Percentiles rank a stretch among this genome's conserved stretches.
phyloP scores from a whole-genome alignment of 2,113 vertebrate species.

The Haliaeetus leucogaster region DNA sequence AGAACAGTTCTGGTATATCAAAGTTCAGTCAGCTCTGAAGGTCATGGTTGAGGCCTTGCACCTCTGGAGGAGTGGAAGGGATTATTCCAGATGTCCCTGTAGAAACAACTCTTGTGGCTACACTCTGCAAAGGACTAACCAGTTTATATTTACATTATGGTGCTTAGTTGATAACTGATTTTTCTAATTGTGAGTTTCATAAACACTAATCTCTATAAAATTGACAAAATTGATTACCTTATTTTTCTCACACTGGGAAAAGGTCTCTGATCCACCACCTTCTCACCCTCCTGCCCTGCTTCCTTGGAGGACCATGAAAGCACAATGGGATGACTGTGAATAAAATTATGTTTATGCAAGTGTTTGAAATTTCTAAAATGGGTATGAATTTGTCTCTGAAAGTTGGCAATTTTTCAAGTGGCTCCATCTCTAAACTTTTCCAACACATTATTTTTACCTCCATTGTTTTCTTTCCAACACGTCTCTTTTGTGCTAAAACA shows the following conservation, averaged over 20 bases:
- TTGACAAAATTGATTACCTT: not conserved
- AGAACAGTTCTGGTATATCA: not conserved
- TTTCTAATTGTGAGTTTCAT: not conserved
- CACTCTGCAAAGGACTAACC: not conserved
- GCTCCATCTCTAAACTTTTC: not conserved
- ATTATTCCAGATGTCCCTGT: not conserved
- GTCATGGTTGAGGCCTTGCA: not conserved
- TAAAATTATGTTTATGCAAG: not conserved
- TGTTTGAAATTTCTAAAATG: conserved; percentile 15
- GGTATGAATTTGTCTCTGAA: not conserved
- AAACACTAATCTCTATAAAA: not conserved
- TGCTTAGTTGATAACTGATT: not conserved
- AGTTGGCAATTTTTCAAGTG: not conserved
- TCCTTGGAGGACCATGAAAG: not conserved
- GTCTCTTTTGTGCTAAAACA: not conserved
- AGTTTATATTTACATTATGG: not conserved
- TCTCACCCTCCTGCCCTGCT: fast-evolving
- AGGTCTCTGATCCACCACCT: not conserved
- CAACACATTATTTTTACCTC: not conserved
- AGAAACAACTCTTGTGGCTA: not conserved
- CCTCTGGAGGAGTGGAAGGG: not conserved
- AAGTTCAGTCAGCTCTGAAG: not conserved
- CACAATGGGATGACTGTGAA: not conserved
- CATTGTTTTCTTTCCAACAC: not conserved
- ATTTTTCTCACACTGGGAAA: not conserved